Conservation (phyloP, 2,113 vertebrate genomes). For the Hiodon alosoides region DNA sequence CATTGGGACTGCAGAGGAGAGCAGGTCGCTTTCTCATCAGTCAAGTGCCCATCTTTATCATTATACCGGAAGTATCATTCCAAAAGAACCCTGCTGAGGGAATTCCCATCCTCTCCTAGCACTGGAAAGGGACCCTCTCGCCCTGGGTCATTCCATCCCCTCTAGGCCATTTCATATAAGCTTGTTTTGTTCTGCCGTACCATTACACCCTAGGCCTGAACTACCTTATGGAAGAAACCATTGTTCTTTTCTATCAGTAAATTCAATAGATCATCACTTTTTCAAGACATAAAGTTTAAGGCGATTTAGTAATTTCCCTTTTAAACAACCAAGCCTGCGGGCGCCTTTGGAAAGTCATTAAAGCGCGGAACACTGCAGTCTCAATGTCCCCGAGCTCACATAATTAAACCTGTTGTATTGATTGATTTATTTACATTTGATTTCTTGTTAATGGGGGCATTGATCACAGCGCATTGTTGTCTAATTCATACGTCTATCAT, state of each 20-base stretch:
- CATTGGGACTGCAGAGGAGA: slow-evolving; percentile 23
- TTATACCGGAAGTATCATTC: neutral
- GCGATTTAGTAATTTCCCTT: neutral
- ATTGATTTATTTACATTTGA: neutral
- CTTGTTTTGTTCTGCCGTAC: too few species aligned
- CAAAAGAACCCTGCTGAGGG: neutral
- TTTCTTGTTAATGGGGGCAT: neutral
- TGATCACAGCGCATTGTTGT: neutral
- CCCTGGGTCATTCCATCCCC: neutral
- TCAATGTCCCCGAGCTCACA: neutral
- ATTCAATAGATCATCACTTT: neutral
- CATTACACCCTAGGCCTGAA: too few species aligned
- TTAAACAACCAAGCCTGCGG: neutral
- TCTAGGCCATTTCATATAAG: too few species aligned
- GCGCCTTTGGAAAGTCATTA: neutral
- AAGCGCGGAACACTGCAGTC: neutral
- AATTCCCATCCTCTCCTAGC: too few species aligned
- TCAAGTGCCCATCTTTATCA: neutral
- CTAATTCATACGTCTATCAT: neutral
- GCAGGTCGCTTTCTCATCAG: slow-evolving; percentile 25
- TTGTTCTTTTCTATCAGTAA: too few species aligned
- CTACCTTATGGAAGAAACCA: too few species aligned
- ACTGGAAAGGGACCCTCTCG: neutral
- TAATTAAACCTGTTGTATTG: neutral
- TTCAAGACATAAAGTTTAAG: neutral